phyloP scores from a whole-genome alignment of 2,113 vertebrate genomes.

The Chaetodon auriga region DNA sequence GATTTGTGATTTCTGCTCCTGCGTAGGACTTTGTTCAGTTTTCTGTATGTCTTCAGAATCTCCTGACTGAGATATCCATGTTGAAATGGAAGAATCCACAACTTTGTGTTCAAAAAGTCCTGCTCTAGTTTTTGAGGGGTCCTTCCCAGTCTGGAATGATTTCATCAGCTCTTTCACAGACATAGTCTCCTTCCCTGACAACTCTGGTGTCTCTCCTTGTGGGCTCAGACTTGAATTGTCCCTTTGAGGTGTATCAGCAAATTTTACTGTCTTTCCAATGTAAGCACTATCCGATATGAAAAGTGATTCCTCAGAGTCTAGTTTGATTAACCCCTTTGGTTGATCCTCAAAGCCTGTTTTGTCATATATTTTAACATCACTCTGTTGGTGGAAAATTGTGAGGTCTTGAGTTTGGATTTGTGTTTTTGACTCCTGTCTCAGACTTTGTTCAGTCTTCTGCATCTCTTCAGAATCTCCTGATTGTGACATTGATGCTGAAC shows the following conservation, averaged over 20 bases:
- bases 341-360: background rate
- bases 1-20: background rate
- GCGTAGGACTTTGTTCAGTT: background rate
- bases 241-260: constrained; percentile 37
- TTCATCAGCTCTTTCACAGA: constrained; percentile 93
- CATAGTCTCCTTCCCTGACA: constrained; percentile 83
- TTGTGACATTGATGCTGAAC: constrained; percentile 24
- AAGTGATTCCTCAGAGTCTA: constrained; percentile 1
- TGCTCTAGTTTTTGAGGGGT: constrained; percentile 87
- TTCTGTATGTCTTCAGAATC: constrained; percentile 15
- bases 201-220: constrained; percentile 84
- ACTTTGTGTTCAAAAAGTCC: constrained; percentile 92
- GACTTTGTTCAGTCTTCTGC: background rate
- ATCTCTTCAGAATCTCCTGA: constrained; percentile 26
- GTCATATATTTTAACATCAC: background rate
- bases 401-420: constrained; percentile 7
- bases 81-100: background rate
- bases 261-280: constrained; percentile 39
- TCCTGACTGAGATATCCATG: constrained; percentile 18
- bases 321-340: background rate
- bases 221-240: background rate
- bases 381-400: background rate
- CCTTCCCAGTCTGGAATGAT: constrained; percentile 92
- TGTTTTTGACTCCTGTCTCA: background rate
- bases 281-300: background rate